Evolutionary conservation across 2,888 invertebrate species (phyloP), one percentile per base, ranked within the genome.

Genomic region (Ganaspis brasiliensis): DNA sequence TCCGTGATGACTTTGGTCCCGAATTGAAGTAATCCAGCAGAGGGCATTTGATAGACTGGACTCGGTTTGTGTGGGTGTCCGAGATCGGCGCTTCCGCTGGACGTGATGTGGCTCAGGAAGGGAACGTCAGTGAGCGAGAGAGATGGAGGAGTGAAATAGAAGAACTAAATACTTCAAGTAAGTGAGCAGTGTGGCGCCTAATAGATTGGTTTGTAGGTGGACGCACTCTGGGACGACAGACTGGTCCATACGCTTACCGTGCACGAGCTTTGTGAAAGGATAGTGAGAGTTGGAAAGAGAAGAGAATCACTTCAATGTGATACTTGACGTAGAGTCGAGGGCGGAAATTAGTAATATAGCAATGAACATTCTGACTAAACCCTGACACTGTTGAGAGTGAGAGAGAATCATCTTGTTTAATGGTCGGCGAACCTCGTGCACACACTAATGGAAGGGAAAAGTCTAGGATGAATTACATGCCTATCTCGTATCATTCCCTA

Each of bases 171-270:
- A 83, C 77, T 80, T 87, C 84, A 88, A 88, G 87, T 89, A 91
- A 91, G 91, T 90, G 91, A 91, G 90, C 89, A 90, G 90, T 90
- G 90, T 89, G 91, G 91, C 91, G 91, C 91, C 91, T 91, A 90
- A 91, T 91, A 91, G 91, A 91, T 91, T 91, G 89, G 91, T 90
- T 91, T 91, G 91, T 91, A 91, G 91, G 91, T 91, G 91, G 91
- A 89, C 90, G 88, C 87, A 91, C 85, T 85, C 84, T 80, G 52
- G 19, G 79, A 79, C 86, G 85, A 84, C 83, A 80, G 82, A 82
- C 81, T 81, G 82, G 81, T 75, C 79, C 81, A 74, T 45, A 74
- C 52, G 59, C 55, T 59, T 76, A 57, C 52, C 67, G 78, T 76
- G 74, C 79, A 73, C 63, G 78, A 79, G 57, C 77, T 80, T 80